Evolutionary conservation across 2,113 vertebrate species (phyloP).

Genomic region (Chaetodon trifascialis): DNA sequence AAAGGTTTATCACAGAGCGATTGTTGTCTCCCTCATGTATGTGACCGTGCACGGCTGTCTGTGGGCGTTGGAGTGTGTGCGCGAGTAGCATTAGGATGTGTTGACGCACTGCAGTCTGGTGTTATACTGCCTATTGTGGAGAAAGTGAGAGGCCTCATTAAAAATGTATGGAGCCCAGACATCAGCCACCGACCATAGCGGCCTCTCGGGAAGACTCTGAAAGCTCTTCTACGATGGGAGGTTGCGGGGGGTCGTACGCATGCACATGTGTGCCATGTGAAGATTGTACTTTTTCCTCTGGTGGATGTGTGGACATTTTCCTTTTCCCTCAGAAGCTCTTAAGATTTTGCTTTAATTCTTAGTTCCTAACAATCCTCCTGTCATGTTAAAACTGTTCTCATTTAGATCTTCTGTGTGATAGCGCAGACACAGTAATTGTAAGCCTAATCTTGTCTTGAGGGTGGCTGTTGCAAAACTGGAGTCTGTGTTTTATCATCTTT

Average conservation of each 20-base stretch:
- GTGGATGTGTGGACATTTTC: slow-evolving; percentile 13
- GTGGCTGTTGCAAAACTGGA: slow-evolving; percentile 52
- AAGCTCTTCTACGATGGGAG: slow-evolving; percentile 33
- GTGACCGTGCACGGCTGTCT: slow-evolving; percentile 32
- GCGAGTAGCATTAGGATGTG: slow-evolving; percentile 65
- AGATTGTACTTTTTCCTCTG: background rate
- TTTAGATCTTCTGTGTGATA: slow-evolving; percentile 67
- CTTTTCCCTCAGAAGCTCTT: slow-evolving; percentile 16
- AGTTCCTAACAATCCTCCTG: slow-evolving; percentile 30
- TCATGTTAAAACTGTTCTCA: slow-evolving; percentile 53
- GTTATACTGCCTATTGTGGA: slow-evolving; percentile 82
- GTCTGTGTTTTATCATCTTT: slow-evolving; percentile 50
- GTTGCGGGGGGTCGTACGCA: slow-evolving; percentile 6
- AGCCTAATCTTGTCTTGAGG: slow-evolving; percentile 63
- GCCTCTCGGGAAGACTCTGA: slow-evolving; percentile 60
- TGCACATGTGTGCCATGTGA: slow-evolving; percentile 17
- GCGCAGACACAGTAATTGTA: slow-evolving; percentile 45
- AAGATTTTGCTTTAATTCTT: slow-evolving; percentile 24
- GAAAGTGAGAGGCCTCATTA: slow-evolving; percentile 81
- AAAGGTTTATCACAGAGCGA: slow-evolving; percentile 22
- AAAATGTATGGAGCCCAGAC: slow-evolving; percentile 74
- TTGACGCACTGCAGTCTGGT: slow-evolving; percentile 81
- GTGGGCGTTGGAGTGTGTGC: slow-evolving; percentile 14
- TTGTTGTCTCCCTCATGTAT: slow-evolving; percentile 12
- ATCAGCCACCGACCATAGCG: slow-evolving; percentile 64